phyloP scores from a whole-genome alignment of 1,140 invertebrate genomes.

The Chionoecetes opilio region DNA sequence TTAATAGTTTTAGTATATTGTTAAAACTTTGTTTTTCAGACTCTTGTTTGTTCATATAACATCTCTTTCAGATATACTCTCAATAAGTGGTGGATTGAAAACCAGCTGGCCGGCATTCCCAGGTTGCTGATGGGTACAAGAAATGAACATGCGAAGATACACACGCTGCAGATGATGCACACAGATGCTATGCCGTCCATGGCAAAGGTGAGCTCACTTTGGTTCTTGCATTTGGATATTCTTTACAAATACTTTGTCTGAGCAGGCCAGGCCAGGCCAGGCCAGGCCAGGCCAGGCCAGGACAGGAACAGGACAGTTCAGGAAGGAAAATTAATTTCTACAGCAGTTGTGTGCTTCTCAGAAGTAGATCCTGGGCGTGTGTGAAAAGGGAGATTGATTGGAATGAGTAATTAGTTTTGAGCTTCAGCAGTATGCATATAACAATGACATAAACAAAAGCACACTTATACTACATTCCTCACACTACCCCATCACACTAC shows the following conservation, averaged over 20 bases:
- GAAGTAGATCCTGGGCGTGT: too few relatives aligned
- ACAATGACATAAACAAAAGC: too few relatives aligned
- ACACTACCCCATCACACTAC: too few relatives aligned
- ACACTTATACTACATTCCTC: too few relatives aligned
- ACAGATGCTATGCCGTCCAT: constrained; percentile 51
- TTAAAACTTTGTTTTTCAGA: too few relatives aligned
- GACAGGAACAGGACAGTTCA: background rate
- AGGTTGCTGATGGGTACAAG: constrained; percentile 48
- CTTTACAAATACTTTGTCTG: background rate
- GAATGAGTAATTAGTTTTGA: too few relatives aligned
- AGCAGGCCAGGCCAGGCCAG: background rate
- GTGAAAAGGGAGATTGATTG: too few relatives aligned
- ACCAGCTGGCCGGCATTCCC: constrained; percentile 57
- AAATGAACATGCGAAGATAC: constrained; percentile 59
- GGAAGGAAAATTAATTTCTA: too few relatives aligned
- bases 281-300: background rate
- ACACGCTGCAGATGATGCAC: constrained; percentile 51
- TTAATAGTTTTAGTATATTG: background rate
- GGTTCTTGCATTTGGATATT: background rate
- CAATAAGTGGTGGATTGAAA: constrained; percentile 50
- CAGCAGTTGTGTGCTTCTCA: too few relatives aligned
- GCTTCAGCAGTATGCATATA: too few relatives aligned
- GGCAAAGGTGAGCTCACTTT: constrained; percentile 28
- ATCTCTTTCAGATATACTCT: constrained; percentile 47
- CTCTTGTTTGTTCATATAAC: background rate